phyloP scores from a whole-genome alignment of 2,797 vertebrate genomes.

The Erithacus rubecula region DNA sequence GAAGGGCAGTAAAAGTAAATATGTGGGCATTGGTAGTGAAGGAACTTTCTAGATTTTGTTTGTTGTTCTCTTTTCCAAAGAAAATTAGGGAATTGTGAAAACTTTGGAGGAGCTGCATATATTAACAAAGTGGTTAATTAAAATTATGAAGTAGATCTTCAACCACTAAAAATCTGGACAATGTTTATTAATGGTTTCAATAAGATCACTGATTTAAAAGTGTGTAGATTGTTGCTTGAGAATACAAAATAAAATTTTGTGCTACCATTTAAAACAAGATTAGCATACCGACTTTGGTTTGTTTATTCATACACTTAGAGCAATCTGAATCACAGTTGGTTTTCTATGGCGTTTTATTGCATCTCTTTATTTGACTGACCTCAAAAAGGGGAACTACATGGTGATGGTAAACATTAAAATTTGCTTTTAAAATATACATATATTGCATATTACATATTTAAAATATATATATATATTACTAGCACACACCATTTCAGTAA shows the following conservation, averaged over 20 bases:
- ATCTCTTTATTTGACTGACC: neutral
- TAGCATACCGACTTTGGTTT: neutral
- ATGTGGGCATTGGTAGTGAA: neutral
- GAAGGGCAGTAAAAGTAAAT: neutral
- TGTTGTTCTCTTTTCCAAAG: neutral
- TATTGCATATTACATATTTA: no score
- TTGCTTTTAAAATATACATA: neutral
- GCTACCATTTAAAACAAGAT: neutral
- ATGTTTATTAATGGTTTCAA: neutral
- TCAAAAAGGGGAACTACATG: neutral
- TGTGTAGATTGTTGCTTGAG: neutral
- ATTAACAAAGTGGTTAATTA: neutral
- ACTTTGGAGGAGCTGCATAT: neutral
- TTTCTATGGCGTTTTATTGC: neutral
- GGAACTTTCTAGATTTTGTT: neutral
- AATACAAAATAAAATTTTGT: neutral
- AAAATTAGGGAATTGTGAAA: neutral
- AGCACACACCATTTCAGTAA: neutral
- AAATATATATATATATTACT: neutral
- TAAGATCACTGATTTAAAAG: neutral
- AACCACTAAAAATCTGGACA: neutral
- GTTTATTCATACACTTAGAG: neutral
- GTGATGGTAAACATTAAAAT: neutral
- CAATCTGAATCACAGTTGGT: neutral
- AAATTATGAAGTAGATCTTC: neutral